Conservation (phyloP, 2,797 vertebrate genomes). For the Onychomys arenicola region DNA sequence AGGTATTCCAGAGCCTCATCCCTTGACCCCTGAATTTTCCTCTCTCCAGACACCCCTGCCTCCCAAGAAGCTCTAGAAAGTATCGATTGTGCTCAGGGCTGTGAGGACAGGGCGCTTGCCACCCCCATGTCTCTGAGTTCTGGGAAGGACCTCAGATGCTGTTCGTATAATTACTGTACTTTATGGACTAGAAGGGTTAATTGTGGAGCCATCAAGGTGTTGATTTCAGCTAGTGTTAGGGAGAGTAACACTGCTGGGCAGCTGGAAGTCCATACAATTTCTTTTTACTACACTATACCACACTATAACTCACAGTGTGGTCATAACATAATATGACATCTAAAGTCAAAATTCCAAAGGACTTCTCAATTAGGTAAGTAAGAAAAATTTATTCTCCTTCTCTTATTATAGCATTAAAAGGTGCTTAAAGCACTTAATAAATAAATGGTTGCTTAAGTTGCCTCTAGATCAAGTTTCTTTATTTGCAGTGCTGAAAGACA, state of each 20-base stretch:
- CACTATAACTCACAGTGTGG: background rate
- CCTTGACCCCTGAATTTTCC: background rate
- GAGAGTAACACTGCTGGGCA: background rate
- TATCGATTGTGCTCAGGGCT: background rate
- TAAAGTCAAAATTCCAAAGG: background rate
- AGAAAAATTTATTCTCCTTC: constrained; percentile 62
- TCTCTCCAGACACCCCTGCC: background rate
- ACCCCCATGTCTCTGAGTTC: background rate
- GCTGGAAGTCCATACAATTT: accelerated
- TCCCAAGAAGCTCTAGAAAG: background rate
- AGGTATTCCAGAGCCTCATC: background rate
- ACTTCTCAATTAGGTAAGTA: constrained; percentile 48
- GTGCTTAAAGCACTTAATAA: constrained; percentile 67
- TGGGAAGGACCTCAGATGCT: constrained; percentile 36
- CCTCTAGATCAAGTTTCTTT: constrained; percentile 70
- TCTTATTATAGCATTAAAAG: constrained; percentile 52
- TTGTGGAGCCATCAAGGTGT: background rate
- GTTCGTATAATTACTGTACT: background rate
- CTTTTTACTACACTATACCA: background rate
- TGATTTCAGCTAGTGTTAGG: background rate
- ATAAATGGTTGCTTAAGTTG: constrained; percentile 41
- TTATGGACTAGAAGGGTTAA: background rate
- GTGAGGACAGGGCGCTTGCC: background rate
- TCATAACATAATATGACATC: background rate
- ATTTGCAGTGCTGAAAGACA: constrained; percentile 73